These are phyloP conservation scores for Lophotis ruficrista DNA, from an alignment of 2,113 vertebrate genomes.

Conservation along the genomic window DNA sequence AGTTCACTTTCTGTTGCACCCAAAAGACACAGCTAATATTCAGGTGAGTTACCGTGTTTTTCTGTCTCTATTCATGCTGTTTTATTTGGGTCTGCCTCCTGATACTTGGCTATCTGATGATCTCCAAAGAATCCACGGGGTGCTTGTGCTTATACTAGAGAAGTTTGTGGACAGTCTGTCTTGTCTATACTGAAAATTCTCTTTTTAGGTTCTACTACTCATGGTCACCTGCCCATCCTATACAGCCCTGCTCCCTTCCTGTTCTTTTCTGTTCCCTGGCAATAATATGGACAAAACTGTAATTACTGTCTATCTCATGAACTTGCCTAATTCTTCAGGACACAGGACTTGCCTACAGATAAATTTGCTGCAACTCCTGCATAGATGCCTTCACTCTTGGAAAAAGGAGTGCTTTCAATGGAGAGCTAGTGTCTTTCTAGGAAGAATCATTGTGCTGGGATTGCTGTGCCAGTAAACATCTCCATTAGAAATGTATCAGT, in stretches of 20 bases:
- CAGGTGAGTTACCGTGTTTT: slow-evolving; percentile 74
- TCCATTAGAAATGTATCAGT: not conserved
- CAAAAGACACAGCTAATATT: slow-evolving; percentile 77
- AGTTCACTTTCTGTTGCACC: slow-evolving; percentile 80
- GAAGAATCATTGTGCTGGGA: not conserved
- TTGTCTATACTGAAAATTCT: not conserved
- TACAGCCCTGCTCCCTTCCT: not conserved
- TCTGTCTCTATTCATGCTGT: not conserved
- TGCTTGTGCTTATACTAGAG: not conserved
- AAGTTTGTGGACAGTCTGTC: not conserved
- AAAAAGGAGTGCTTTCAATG: not conserved
- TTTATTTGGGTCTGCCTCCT: not conserved
- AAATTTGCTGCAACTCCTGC: not conserved
- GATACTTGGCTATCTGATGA: not conserved
- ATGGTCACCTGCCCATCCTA: not conserved
- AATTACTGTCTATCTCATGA: not conserved
- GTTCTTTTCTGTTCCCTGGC: not conserved
- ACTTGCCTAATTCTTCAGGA: not conserved
- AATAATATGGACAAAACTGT: not conserved
- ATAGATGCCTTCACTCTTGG: not conserved
- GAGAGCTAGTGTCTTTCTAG: not conserved
- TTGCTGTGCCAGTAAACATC: not conserved
- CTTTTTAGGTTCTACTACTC: not conserved
- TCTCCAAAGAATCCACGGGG: not conserved
- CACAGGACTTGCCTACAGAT: not conserved